Evolutionary conservation across 2,888 invertebrate species (phyloP), one percentile per base, ranked within the genome.

Genomic region (Disparrhopalites patrizii): DNA sequence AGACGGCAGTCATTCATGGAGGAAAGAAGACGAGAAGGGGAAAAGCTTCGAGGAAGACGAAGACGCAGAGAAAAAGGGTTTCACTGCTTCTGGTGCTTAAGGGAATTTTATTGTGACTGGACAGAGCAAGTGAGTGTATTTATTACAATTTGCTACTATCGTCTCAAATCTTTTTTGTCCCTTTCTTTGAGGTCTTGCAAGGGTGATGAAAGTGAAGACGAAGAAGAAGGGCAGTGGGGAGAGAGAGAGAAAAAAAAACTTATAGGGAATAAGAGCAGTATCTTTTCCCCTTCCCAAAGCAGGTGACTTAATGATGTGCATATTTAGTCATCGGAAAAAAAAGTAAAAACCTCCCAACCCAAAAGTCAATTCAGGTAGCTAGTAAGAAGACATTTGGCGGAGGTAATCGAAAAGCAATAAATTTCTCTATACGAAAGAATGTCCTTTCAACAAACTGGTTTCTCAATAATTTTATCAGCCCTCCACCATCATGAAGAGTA

Each of bases 391-490:
- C 74, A 74, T 74, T 73, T 72, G 73, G 73, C 69, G 71, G 68
- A 68, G 73, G 73, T 70, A 73, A 73, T 74, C 73, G 72, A 73
- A 73, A 73, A 74, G 74, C 73, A 74, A 74, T 74, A 74, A 74
- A 74, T 74, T 70, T 71, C 69, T 67, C 70, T 30, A 66, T 43
- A 54, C 56, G 56, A 47, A 74, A 74, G 73, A 74, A 74, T 74
- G 74, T 73, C 74, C 73, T 74, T 74, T 74, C 72, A 74, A 72
- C 73, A 72, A 74, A 74, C 74, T 73, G 74, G 74, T 74, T 74
- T 72, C 68, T 68, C 66, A 66, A 70, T 72, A 70, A 70, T 69
- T 67, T 62, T 52, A 62, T 62, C 62, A 52, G 50, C 61, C 51
- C 33, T 33, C 28, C 43, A 47, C 51, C 51, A 61, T 50, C 57